Evolutionary conservation across 2,888 invertebrate genomes (phyloP), one percentile per base, ranked within the genome.

Genomic region (Pyrocoelia pectoralis): DNA sequence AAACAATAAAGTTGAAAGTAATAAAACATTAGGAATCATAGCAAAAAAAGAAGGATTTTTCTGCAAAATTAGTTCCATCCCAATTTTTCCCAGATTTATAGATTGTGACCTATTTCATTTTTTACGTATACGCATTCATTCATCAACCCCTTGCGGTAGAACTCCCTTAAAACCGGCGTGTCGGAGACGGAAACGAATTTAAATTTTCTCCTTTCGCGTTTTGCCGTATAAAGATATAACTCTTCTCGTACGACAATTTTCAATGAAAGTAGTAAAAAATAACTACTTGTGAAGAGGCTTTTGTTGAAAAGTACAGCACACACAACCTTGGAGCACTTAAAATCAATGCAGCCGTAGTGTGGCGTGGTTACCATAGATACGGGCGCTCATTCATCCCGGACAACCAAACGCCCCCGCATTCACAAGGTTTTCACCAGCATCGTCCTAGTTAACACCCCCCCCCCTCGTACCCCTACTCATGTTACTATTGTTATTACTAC

Each of bases 321-420:
- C 28, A 54, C 74, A 78, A 76, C 79, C 77, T 77, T 77, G 76
- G 69, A 72, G 75, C 24, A 24, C 73, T 75, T n/a, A 78, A 79
- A 79, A 80, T 80, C 80, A 77, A 80, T 80, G 78, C 76, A 80
- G 80, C 79, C 77, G 68, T 74, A 70, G 74, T 70, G 76, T 76
- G 77, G 76, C 73, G 77, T 75, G 73, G 78, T 78, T 73, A 76
- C 83, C 82, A 78, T 83, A 84, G 82, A 81, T 80, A 82, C 84
- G 83, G n/a, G 80, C 83, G 83, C 80, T 84, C 84, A 83, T 84
- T 80, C 79, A 80, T 86, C 81, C 84, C 83, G 77, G 84, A 82
- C 81, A 83, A 83, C 75, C 79, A 83, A 83, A 74, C 79, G 76
- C 77, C 78, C 74, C 75, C 78, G 57, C 57, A 65, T 65, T 52